phyloP scores from a whole-genome alignment of 2,797 vertebrate species.

The Cottoperca gobio region DNA sequence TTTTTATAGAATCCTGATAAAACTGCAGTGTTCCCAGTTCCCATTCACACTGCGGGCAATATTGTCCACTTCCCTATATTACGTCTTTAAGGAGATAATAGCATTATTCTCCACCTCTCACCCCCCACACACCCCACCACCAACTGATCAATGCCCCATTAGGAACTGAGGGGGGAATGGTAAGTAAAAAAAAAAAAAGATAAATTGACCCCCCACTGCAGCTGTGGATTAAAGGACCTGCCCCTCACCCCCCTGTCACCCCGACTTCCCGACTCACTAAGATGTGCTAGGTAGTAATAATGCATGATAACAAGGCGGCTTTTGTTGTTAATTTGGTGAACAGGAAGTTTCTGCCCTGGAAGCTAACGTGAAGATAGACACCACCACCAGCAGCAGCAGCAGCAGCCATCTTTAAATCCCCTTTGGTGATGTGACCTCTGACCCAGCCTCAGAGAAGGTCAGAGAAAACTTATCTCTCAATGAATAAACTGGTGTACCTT shows the following conservation, averaged over 20 bases:
- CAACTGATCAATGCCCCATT: conserved; percentile 63
- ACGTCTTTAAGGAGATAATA: conserved; percentile 20
- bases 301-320: conserved; percentile 76
- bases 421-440: conserved; percentile 77
- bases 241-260: conserved; percentile 23
- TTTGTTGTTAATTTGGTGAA: conserved; percentile 77
- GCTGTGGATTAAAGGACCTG: conserved; percentile 63
- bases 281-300: conserved; percentile 73
- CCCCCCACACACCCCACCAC: background rate
- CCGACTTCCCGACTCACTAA: conserved; percentile 55
- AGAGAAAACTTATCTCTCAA: conserved; percentile 79
- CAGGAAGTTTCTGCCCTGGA: conserved; percentile 75
- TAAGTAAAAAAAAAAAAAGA: conserved; percentile 41
- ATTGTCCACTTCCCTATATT: conserved; percentile 16
- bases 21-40: background rate
- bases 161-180: conserved; percentile 44
- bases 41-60: background rate
- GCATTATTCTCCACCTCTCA: background rate
- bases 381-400: conserved; percentile 47
- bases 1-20: conserved; percentile 9
- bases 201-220: conserved; percentile 70
- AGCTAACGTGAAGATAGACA: conserved; percentile 63
- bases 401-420: conserved; percentile 70
- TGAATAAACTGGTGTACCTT: conserved; percentile 76
- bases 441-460: conserved; percentile 77